Percentiles rank a stretch among this genome's conserved stretches.
phyloP scores from a whole-genome alignment of 1,140 invertebrate species.

The fruit fly (Drosophila melanogaster) region Release_6_plus_ISO1_MT NT_037436.4:713501-714000 shows the following conservation, averaged over 20 bases:
- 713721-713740: constrained; percentile 66
- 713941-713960: too few species aligned
- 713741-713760: constrained; percentile 53
- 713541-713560: constrained; percentile 28
- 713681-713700: constrained; percentile 68
- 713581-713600: constrained; percentile 26
- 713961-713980: too few species aligned
- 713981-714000: neutral
- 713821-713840: constrained; percentile 33
- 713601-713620: constrained; percentile 67
- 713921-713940: too few species aligned
- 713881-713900: constrained; percentile 37
- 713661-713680: constrained; percentile 75
- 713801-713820: constrained; percentile 81
- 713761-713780: neutral
- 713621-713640: constrained; percentile 51
- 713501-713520: neutral
- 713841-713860: constrained; percentile 49
- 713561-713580: constrained; percentile 62
- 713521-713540: neutral
- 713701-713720: constrained; percentile 74
- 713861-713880: constrained; percentile 69
- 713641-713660: constrained; percentile 82
- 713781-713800: constrained; percentile 49
- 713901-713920: constrained; percentile 1